These are phyloP conservation scores for Sebastes goodei DNA, from an alignment of 2,797 vertebrate genomes.

Conservation along the genomic window DNA sequence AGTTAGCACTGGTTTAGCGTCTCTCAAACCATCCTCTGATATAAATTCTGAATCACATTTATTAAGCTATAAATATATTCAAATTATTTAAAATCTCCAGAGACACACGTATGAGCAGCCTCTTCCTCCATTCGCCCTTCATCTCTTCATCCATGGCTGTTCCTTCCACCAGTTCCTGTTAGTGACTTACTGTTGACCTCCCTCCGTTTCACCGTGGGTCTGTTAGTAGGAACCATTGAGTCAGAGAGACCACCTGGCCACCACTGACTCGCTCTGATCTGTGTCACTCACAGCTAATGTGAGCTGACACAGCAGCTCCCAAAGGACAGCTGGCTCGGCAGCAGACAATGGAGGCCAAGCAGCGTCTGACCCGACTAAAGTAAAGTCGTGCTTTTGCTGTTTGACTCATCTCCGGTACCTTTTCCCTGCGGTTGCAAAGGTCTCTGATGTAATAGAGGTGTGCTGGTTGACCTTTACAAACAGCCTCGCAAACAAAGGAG, in stretches of 20 bases:
- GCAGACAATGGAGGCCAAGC: slow-evolving; percentile 50
- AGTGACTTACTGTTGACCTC: background rate
- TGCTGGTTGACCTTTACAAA: background rate
- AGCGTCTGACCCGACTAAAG: slow-evolving; percentile 52
- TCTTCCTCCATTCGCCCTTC: background rate
- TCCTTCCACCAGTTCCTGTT: background rate
- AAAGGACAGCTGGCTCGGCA: slow-evolving; percentile 60
- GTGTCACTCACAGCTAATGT: slow-evolving; percentile 56
- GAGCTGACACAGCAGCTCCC: slow-evolving; percentile 60
- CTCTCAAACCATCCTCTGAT: background rate
- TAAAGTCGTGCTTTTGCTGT: slow-evolving; percentile 8
- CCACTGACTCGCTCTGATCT: slow-evolving; percentile 38
- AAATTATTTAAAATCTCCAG: background rate
- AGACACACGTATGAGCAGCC: background rate
- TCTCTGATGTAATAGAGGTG: background rate
- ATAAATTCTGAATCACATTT: background rate
- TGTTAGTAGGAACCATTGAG: slow-evolving; percentile 23
- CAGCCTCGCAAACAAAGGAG: background rate
- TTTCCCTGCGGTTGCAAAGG: slow-evolving; percentile 6
- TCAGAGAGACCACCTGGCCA: slow-evolving; percentile 63
- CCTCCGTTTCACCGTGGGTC: background rate
- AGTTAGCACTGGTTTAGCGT: slow-evolving; percentile 6
- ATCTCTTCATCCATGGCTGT: background rate
- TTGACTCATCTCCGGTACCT: slow-evolving; percentile 14
- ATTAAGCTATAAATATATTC: background rate